Evolutionary conservation across 2,888 invertebrate genomes (phyloP).

Genomic region (Ectropis crepuscularia): DNA sequence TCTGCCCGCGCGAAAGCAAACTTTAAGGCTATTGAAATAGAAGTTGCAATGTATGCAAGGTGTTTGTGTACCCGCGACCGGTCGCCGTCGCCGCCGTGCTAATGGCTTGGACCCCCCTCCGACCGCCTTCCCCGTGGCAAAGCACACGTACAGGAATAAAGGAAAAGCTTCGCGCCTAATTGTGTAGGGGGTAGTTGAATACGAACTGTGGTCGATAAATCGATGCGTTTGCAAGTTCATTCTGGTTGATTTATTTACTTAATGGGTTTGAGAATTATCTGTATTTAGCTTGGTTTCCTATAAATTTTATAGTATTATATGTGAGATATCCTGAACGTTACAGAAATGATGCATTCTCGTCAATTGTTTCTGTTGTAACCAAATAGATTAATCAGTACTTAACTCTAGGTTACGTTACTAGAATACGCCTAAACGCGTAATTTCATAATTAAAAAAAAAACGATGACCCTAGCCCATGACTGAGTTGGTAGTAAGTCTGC

Average conservation of each 20-base stretch:
- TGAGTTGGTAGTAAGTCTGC: too few species aligned
- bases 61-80: slow-evolving; percentile 56
- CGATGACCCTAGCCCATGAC: too few species aligned
- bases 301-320: too few species aligned
- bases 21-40: slow-evolving; percentile 34
- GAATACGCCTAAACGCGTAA: too few species aligned
- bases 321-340: too few species aligned
- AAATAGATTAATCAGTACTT: too few species aligned
- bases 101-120: slow-evolving; percentile 72
- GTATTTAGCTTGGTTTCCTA: too few species aligned
- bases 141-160: slow-evolving; percentile 73
- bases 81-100: slow-evolving; percentile 71
- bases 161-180: slow-evolving; percentile 69
- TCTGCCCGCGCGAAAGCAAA: slow-evolving; percentile 42
- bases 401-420: too few species aligned
- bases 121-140: slow-evolving; percentile 56
- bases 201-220: slow-evolving; percentile 56
- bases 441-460: too few species aligned
- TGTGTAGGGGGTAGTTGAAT: slow-evolving; percentile 63
- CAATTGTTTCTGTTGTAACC: too few species aligned
- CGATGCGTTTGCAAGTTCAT: slow-evolving; percentile 36
- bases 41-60: slow-evolving; percentile 30
- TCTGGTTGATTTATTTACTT: neutral
- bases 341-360: too few species aligned
- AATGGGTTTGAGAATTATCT: too few species aligned